A percentile compares a stretch with the other conserved stretches of the same genome.
phyloP scores from a whole-genome alignment of 1,140 invertebrate species.

The Bombus confusus region DNA sequence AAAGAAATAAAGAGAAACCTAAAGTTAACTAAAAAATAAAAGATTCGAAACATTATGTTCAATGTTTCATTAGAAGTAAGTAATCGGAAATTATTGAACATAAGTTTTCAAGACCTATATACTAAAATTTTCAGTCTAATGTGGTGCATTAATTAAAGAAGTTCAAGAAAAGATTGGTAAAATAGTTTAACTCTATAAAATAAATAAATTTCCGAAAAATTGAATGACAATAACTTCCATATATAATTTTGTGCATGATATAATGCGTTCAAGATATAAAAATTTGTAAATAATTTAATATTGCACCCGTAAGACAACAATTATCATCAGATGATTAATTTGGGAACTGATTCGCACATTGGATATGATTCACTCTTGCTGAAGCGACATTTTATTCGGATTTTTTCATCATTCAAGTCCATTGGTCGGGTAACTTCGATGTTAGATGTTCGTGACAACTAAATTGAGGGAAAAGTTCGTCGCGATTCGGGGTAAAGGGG shows the following conservation, averaged over 20 bases:
- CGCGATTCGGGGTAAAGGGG: constrained; percentile 41
- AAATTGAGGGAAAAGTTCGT: constrained; percentile 57
- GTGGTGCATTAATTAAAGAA: background rate
- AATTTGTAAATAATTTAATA: background rate
- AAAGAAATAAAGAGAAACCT: no score
- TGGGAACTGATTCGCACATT: constrained; percentile 3
- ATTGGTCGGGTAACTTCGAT: background rate
- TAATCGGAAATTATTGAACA: no score
- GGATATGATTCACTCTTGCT: constrained; percentile 55
- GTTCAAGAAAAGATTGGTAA: background rate
- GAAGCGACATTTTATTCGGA: background rate
- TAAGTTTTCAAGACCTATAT: no score
- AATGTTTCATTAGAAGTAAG: no score
- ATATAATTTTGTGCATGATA: no score
- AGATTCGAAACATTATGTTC: no score
- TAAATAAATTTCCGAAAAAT: no score
- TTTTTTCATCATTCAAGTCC: background rate
- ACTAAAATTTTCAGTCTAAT: no score
- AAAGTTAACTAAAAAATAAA: no score
- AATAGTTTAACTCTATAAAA: no score
- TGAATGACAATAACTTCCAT: no score
- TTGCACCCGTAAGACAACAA: no score
- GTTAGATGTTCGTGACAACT: constrained; percentile 48
- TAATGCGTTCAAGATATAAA: background rate
- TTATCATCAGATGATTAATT: background rate